A percentile compares a stretch with the other conserved stretches of the same genome.
Evolutionary conservation across 2,797 vertebrate genomes (phyloP).

Genomic region (Mionectes olivaceus): DNA sequence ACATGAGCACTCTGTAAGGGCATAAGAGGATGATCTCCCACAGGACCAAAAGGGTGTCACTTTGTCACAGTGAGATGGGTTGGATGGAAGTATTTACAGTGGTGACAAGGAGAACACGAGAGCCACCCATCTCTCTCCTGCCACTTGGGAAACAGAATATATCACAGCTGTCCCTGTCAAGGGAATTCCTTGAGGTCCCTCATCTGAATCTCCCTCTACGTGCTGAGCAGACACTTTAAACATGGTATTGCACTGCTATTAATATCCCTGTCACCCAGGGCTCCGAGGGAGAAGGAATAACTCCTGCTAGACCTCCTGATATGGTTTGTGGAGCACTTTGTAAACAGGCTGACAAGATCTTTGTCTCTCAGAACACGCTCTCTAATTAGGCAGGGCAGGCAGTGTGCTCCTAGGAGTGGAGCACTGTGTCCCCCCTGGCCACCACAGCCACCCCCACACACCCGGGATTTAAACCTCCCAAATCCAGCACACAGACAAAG

Average conservation of each 20-base stretch:
- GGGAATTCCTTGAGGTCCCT: slow-evolving; percentile 42
- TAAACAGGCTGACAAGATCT: neutral
- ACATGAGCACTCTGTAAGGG: neutral
- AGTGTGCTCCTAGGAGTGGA: neutral
- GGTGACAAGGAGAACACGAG: slow-evolving; percentile 4
- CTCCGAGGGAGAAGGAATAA: neutral
- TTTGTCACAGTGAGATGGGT: accelerated
- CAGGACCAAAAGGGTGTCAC: neutral
- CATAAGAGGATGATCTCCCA: neutral
- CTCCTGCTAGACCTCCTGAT: neutral
- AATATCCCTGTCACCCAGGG: neutral
- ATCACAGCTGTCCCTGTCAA: slow-evolving; percentile 36
- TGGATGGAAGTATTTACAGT: neutral
- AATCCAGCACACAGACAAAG: neutral
- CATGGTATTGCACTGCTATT: neutral
- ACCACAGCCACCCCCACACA: accelerated
- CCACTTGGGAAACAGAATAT: slow-evolving; percentile 41
- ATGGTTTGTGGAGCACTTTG: neutral
- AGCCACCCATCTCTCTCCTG: neutral
- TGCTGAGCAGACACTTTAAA: neutral
- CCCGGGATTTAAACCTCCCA: neutral
- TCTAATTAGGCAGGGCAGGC: neutral
- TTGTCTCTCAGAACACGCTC: neutral
- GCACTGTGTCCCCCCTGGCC: accelerated
- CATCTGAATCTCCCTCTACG: neutral